Percentiles rank a stretch among this genome's conserved stretches.
phyloP scores from a whole-genome alignment of 2,888 invertebrate species.

The Leistus spinibarbis region DNA sequence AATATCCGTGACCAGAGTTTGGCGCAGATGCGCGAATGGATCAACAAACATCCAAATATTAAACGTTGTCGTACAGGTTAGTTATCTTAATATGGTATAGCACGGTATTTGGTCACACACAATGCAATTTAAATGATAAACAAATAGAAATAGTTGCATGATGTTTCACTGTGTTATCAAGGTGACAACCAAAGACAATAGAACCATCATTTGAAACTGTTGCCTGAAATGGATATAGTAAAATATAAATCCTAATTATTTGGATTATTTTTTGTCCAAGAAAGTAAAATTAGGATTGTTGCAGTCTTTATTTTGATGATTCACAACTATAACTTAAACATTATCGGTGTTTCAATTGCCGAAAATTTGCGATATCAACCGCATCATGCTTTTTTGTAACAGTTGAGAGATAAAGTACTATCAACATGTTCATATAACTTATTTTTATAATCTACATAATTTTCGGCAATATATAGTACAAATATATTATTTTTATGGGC shows the following conservation, averaged over 20 bases:
- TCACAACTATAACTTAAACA: too few species aligned
- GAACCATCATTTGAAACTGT: background rate
- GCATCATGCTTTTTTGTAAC: too few species aligned
- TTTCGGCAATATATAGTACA: too few species aligned
- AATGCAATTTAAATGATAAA: background rate
- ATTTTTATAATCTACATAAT: too few species aligned
- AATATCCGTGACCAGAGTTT: conserved; percentile 74
- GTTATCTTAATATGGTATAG: conserved; percentile 33
- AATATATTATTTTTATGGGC: too few species aligned
- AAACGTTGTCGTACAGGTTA: conserved; percentile 78
- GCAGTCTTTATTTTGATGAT: too few species aligned
- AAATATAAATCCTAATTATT: background rate
- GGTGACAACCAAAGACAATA: conserved; percentile 19
- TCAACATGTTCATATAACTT: too few species aligned
- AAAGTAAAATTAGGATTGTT: background rate
- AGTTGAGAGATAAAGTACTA: too few species aligned
- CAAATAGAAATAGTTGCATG: background rate
- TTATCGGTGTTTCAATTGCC: too few species aligned
- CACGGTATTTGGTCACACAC: background rate
- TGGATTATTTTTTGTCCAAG: background rate
- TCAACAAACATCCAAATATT: conserved; percentile 81
- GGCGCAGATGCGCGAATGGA: conserved; percentile 81
- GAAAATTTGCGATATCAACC: too few species aligned
- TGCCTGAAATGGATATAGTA: background rate
- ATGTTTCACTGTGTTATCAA: conserved; percentile 6